Evolutionary conservation across 2,797 vertebrate genomes (phyloP).

Genomic region (Iguana delicatissima): DNA sequence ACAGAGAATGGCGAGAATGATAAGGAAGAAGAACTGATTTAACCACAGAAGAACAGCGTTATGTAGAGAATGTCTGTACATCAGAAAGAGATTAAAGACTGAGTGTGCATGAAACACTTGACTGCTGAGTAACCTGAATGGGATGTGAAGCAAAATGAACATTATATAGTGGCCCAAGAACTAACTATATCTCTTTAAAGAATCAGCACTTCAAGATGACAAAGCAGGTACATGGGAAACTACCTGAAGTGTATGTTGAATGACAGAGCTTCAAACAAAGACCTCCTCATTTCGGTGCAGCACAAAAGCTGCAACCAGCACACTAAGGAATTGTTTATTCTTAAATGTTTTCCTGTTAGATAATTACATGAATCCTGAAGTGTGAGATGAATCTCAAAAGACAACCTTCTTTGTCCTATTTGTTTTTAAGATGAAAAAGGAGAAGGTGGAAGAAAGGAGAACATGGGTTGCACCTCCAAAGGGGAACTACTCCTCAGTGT

Average conservation of each 20-base stretch:
- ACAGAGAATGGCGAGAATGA: not conserved
- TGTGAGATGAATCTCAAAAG: constrained; percentile 22
- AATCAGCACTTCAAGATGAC: constrained; percentile 1
- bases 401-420: constrained; percentile 18
- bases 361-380: not conserved
- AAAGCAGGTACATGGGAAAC: not conserved
- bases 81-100: constrained; percentile 3
- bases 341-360: constrained; percentile 5
- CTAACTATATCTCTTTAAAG: fast-evolving
- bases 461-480: constrained; percentile 31
- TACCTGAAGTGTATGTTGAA: constrained; percentile 2
- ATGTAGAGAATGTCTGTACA: constrained; percentile 17
- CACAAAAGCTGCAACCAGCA: constrained; percentile 18
- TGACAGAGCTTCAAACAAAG: not conserved
- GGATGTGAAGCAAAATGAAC: fast-evolving
- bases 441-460: constrained; percentile 3
- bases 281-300: not conserved
- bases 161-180: not conserved
- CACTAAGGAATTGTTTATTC: constrained; percentile 44
- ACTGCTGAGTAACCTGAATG: not conserved
- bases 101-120: not conserved
- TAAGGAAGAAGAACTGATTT: not conserved
- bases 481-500: constrained; percentile 54
- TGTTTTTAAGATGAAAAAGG: constrained; percentile 32
- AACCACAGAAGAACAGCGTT: not conserved